phyloP scores from a whole-genome alignment of 2,797 vertebrate species.

The Delichon dasypus region DNA sequence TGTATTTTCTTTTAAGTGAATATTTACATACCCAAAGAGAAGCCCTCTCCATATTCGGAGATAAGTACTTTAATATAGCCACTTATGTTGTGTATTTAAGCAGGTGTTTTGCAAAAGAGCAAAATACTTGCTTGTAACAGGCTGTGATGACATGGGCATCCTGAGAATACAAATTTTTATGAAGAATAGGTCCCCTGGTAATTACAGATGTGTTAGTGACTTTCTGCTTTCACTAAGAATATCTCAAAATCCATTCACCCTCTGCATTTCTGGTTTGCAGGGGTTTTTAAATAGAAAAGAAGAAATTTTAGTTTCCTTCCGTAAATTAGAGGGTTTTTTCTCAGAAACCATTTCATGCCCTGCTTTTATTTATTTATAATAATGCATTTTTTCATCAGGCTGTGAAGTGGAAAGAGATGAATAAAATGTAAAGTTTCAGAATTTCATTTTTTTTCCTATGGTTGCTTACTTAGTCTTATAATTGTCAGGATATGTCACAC shows the following conservation, averaged over 20 bases:
- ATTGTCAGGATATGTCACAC: background rate
- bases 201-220: constrained; percentile 61
- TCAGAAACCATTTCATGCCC: constrained; percentile 41
- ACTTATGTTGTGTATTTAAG: constrained; percentile 60
- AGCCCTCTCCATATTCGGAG: constrained; percentile 56
- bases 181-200: constrained; percentile 60
- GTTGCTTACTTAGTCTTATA: background rate
- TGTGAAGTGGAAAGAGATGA: background rate
- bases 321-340: constrained; percentile 8
- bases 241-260: constrained; percentile 6
- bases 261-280: constrained; percentile 35
- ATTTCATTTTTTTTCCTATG: background rate
- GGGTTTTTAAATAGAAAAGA: background rate
- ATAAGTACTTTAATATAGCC: constrained; percentile 58
- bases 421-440: background rate
- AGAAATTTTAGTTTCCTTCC: constrained; percentile 44
- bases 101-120: constrained; percentile 70
- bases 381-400: background rate
- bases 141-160: constrained; percentile 39
- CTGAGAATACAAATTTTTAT: constrained; percentile 20
- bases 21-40: constrained; percentile 69
- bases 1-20: constrained; percentile 72
- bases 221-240: constrained; percentile 47
- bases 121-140: constrained; percentile 43
- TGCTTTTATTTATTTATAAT: constrained; percentile 36